Evolutionary conservation across 2,113 vertebrate genomes (phyloP).

Genomic region (Machaerirhynchus nigripectus): DNA sequence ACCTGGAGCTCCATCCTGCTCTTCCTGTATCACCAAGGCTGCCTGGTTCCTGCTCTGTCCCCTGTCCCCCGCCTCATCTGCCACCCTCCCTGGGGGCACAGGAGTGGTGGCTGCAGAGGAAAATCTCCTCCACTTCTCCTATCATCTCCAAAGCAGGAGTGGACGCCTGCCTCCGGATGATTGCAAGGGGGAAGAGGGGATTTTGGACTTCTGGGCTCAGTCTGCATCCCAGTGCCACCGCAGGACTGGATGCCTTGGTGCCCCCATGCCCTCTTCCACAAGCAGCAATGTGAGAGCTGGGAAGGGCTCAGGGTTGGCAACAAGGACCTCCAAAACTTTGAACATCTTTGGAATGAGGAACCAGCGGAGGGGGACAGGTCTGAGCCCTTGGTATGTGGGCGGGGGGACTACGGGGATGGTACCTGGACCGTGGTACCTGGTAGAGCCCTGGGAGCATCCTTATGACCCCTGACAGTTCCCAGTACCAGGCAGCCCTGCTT

Average conservation of each 20-base stretch:
- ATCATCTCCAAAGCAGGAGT: neutral
- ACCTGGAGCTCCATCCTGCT: neutral
- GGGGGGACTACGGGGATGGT: accelerated
- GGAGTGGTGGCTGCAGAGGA: neutral
- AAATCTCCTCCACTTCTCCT: neutral
- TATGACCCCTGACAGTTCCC: neutral
- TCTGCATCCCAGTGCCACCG: neutral
- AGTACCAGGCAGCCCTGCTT: neutral
- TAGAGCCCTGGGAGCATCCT: neutral
- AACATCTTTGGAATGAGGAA: neutral
- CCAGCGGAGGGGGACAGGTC: neutral
- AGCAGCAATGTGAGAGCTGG: neutral
- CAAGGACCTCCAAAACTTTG: neutral
- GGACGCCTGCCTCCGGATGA: neutral
- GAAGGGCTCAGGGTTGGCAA: neutral
- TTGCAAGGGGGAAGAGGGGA: neutral
- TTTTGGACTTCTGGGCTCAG: neutral
- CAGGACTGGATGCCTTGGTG: neutral
- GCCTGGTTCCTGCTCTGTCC: neutral
- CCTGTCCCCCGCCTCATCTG: neutral
- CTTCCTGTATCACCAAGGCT: neutral
- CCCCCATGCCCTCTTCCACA: accelerated
- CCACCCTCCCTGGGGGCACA: neutral
- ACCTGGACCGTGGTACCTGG: accelerated
- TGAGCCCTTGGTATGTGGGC: too few species aligned